Base-by-base conservation (phyloP, 23 tunicate genomes). In the Trididemnum clinides region DNA sequence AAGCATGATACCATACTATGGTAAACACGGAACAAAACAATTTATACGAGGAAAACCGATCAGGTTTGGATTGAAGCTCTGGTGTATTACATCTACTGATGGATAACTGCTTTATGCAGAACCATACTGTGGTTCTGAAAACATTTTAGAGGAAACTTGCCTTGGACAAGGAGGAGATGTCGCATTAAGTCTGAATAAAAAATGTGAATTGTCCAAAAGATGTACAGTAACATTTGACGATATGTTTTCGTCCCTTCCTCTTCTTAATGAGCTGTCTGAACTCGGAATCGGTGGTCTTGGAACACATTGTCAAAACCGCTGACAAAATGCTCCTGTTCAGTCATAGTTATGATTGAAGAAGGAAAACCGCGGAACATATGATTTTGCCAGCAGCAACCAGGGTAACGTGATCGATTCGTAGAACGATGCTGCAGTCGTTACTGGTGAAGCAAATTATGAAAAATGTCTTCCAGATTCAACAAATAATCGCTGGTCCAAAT, bases 221-320 rank as follows among this genome's bases (percentile, higher is more conserved):
- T 10, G n/a, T 6, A 5, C 37, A 5, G 75, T 66, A 29, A 66
- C 75, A n/a, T 66, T 66, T 66, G 75, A 66, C 37, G 31, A 66
- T 32, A 6, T 30, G 12, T 66, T 66, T 31, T 29, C 75, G 4
- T 66, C 75, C 7, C 75, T 66, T 29, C 36, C 37, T 31, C 37
- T 66, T n/a, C 37, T 66, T 29, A 37, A 66, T 31, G 37, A 28
- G 75, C 37, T 66, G 36, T 5, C 75, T 4, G 6, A 31, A 28
- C 75, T 30, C 7, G 75, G 75, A 6, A 66, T 66, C 7, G 75
- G 75, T 66, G 75, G 75, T 10, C 75, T 66, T 66, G 75, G 75
- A 6, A 66, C 75, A 5, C 30, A 29, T 23, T 6, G 75, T 2
- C 75, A 29, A 66, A 66, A 66, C 22, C 75, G 75, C 31, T 66